A percentile compares a stretch with the other conserved stretches of the same genome.
phyloP scores from a whole-genome alignment of 1,140 invertebrate genomes.

The Macrosteles quadrilineatus region DNA sequence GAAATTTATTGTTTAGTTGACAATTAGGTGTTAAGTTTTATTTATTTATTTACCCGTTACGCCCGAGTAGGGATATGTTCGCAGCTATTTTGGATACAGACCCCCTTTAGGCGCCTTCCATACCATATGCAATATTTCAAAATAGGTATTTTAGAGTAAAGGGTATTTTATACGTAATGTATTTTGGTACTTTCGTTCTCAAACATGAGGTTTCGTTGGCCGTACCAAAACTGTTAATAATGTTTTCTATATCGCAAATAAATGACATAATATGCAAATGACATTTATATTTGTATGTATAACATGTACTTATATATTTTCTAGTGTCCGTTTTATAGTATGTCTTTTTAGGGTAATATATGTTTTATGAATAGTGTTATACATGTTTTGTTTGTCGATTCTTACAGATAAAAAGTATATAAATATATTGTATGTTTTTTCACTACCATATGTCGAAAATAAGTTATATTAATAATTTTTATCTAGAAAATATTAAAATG shows the following conservation, averaged over 20 bases:
- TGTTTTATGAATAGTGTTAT: constrained; percentile 40
- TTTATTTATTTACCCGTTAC: neutral
- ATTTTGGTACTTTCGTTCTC: constrained; percentile 38
- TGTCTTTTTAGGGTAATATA: constrained; percentile 37
- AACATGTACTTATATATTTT: constrained; percentile 39
- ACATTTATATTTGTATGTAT: constrained; percentile 35
- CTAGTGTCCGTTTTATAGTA: constrained; percentile 26
- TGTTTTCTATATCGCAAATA: constrained; percentile 31
- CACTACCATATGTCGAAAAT: constrained; percentile 39
- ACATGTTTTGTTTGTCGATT: constrained; percentile 42
- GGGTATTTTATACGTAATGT: constrained; percentile 43
- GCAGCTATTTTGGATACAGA: constrained; percentile 18
- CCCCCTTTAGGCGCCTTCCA: constrained; percentile 15
- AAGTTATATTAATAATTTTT: constrained; percentile 42
- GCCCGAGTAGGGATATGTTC: neutral
- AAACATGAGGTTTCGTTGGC: constrained; percentile 7
- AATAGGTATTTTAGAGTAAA: constrained; percentile 42
- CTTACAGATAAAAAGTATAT: constrained; percentile 39
- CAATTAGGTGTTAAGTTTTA: neutral
- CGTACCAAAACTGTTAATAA: constrained; percentile 13
- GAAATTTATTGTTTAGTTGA: neutral
- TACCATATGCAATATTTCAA: constrained; percentile 15
- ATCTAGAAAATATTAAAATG: constrained; percentile 42
- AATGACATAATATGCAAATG: constrained; percentile 38
- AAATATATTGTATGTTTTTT: constrained; percentile 41